These are phyloP conservation scores for Manacus vitellinus DNA, from an alignment of 2,113 vertebrate genomes.

Conservation along the genomic window DNA sequence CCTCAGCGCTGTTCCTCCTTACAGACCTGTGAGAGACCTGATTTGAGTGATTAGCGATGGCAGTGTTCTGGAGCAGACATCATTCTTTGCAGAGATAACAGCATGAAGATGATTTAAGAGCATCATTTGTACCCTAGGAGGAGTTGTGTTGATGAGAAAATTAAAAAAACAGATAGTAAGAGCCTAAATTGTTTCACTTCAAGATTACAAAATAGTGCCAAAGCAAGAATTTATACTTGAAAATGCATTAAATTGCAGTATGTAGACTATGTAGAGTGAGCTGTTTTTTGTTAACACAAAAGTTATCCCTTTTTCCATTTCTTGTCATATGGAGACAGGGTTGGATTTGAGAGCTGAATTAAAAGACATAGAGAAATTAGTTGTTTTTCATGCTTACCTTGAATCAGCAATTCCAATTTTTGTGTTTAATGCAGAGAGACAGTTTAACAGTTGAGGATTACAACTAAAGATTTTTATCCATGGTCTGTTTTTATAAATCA, in stretches of 20 bases:
- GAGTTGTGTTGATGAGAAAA: conserved; percentile 9
- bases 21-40: background rate
- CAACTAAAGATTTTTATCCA: background rate
- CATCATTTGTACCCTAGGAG: conserved; percentile 11
- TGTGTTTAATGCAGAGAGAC: background rate
- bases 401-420: background rate
- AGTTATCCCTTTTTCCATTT: background rate
- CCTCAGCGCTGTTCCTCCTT: background rate
- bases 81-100: conserved; percentile 25
- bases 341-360: background rate
- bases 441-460: background rate
- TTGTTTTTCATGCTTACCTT: background rate
- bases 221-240: background rate
- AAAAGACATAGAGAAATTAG: background rate
- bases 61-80: conserved; percentile 18
- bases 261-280: background rate
- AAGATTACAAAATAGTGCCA: background rate
- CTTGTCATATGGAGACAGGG: background rate
- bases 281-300: background rate
- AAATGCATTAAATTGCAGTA: background rate
- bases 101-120: conserved; percentile 9
- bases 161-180: background rate
- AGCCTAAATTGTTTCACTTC: background rate
- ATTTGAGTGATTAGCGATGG: conserved; percentile 31
- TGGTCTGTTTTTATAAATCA: background rate